Evolutionary conservation across 2,888 invertebrate species (phyloP), one percentile per base, ranked within the genome.

Genomic region (Monopis laevigella): DNA sequence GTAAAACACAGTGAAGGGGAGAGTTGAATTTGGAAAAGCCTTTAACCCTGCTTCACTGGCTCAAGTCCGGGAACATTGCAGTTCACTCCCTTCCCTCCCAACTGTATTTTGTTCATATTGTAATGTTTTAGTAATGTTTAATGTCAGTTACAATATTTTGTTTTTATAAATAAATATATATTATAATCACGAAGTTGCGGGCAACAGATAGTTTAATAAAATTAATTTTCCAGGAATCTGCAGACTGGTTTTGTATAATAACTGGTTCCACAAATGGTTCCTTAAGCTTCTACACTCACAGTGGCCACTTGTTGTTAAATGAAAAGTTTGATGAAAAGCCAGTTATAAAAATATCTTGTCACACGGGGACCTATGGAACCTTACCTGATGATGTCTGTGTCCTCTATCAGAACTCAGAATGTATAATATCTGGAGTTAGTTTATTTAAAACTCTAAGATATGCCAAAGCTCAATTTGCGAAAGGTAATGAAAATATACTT

Each of bases 231-330:
- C 62, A 85, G 84, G 82, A 88, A 58, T 88, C 87, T 4, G 88
- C 93, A 17, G 97, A 98, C 63, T 98, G 97, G 97, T 96, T 94
- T 10, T 96, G 95, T 61, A 84, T 97, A 45, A 86, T 90, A 45
- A 84, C 95, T 43, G 98, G 97, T 10, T 90, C 92, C 55, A 87
- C 86, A 52, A 89, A 92, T 50, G 98, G 98, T 12, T 86, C 84
- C 72, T 83, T 97, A 8, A 83, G 90, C 46, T 94, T 96, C 71
- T 96, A 93, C 60, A 93, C 94, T 1, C 96, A 97, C 64, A 88
- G 87, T 47, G 95, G 95, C 11, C 87, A 88, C 43, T 75, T 93
- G 46, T 71, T 98, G 35, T 77, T 94, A 29, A 87, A 89, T 34
- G 96, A 97, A 61, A 88, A 90, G 59, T 84, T 95, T 45, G 94